These are phyloP conservation scores for Fragum whitleyi DNA, from an alignment of 2,888 invertebrate genomes.

Conservation along the genomic window DNA sequence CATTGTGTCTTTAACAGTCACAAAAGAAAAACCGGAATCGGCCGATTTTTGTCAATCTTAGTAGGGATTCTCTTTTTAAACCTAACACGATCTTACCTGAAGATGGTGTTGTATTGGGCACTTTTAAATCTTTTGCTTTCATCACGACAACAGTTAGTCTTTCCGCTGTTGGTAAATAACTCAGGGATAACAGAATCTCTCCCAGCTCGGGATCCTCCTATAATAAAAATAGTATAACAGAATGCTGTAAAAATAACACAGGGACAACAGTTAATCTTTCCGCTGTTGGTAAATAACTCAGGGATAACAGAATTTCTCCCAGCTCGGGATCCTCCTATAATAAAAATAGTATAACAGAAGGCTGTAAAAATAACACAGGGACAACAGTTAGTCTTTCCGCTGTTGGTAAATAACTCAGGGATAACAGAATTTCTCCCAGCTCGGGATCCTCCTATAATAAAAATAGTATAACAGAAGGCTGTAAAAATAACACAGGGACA, in stretches of 20 bases:
- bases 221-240: no score
- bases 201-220: conserved; percentile 76
- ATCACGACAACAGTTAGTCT: conserved; percentile 92
- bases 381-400: conserved; percentile 93
- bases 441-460: conserved; percentile 72
- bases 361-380: conserved; percentile 81
- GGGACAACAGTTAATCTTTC: conserved; percentile 92
- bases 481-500: no score
- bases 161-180: conserved; percentile 95
- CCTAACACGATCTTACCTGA: conserved; percentile 72
- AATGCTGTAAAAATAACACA: not conserved
- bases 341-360: conserved; percentile 89
- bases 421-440: conserved; percentile 90
- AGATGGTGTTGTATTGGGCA: conserved; percentile 66
- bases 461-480: no score
- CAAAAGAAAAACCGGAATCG: no score
- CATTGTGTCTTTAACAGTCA: no score
- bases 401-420: conserved; percentile 93
- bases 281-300: conserved; percentile 89
- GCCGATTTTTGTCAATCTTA: no score
- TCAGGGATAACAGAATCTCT: conserved; percentile 92
- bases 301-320: not conserved
- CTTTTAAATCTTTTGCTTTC: conserved; percentile 92
- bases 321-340: no score
- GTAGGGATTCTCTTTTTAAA: no score